Evolutionary conservation across 1,140 invertebrate genomes (phyloP), one percentile per base, ranked within the genome.

Genomic region (Ylistrum balloti): DNA sequence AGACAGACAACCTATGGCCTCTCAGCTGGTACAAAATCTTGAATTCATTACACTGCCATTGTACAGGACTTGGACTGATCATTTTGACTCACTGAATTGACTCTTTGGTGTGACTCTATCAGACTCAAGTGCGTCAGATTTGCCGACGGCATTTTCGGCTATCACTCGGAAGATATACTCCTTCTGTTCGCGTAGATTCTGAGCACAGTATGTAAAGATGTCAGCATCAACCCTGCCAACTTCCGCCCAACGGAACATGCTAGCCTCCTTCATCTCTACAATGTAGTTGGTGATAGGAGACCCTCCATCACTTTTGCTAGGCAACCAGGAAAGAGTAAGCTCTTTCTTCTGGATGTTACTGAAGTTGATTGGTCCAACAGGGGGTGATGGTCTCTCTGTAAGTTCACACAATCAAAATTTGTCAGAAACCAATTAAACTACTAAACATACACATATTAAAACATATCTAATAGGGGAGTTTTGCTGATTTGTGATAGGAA

Each of bases 151-250:
- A 96, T 99, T 99, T 95, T 99, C 97, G 0, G 99, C 99, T 94
- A 98, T 98, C 0, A 99, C 97, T 89, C 99, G 96, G 97, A 99
- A 99, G 93, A 99, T 97, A 94, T 99, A 99, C 96, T 99, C 99
- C 94, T 99, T 98, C 56, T 90, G 91, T 90, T 99, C 98, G 89
- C 98, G 97, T 28, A 99, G 96, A 94, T 93, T 93, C 22, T 93
- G 95, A 87, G 88, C 93, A 89, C 90, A 91, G 87, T 88, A 93
- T 33, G 22, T 86, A 28, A 89, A 91, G 22, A 91, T 92, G 11
- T 90, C 90, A 28, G 93, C 88, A 32, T 87, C 74, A 32, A 92
- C 86, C 88, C 92, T 92, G 20, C 45, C 86, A 10, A 90, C 92
- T 41, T 74, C 86, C 10, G 91, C 38, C 88, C 92, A 93, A 20